Conservation (phyloP, 30 jellyfish, hydroid and myxozoan species). For the Chironex yamaguchii region DNA sequence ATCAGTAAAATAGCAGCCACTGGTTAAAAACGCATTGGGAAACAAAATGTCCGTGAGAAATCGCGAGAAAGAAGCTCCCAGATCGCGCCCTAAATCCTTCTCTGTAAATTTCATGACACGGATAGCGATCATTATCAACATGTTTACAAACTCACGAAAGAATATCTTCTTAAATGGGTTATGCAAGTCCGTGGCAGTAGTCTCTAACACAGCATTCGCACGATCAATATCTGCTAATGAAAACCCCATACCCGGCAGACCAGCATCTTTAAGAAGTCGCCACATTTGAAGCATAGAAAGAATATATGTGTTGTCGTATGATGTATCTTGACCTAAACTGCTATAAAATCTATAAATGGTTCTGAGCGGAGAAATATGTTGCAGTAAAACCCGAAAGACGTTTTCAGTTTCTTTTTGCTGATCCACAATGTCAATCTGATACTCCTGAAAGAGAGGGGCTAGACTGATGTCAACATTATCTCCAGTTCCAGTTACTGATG, state of each 20-base stretch:
- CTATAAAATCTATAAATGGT: conserved; percentile 88
- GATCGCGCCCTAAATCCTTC: not conserved
- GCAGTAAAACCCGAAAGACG: conserved; percentile 41
- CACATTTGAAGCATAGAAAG: conserved; percentile 77
- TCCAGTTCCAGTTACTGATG: conserved; percentile 52
- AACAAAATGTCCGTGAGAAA: conserved; percentile 38
- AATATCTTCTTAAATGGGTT: conserved; percentile 48
- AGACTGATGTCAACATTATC: conserved; percentile 76
- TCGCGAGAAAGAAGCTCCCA: conserved; percentile 61
- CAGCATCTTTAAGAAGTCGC: conserved; percentile 82
- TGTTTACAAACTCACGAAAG: conserved; percentile 77
- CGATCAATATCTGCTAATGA: conserved; percentile 60
- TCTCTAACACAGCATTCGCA: conserved; percentile 26
- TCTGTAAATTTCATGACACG: conserved; percentile 25
- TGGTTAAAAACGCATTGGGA: conserved; percentile 61
- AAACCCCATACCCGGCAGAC: conserved; percentile 57
- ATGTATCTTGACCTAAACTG: conserved; percentile 68
- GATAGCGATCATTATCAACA: conserved; percentile 52
- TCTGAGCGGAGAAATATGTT: conserved; percentile 72
- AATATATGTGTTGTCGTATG: conserved; percentile 79
- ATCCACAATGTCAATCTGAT: conserved; percentile 69
- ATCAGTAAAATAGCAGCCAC: conserved; percentile 47
- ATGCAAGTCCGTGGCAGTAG: conserved; percentile 35
- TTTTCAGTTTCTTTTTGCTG: conserved; percentile 77
- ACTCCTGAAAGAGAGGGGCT: conserved; percentile 42